Evolutionary conservation across 2,113 vertebrate genomes (phyloP).

Genomic region (Catagonus wagneri): DNA sequence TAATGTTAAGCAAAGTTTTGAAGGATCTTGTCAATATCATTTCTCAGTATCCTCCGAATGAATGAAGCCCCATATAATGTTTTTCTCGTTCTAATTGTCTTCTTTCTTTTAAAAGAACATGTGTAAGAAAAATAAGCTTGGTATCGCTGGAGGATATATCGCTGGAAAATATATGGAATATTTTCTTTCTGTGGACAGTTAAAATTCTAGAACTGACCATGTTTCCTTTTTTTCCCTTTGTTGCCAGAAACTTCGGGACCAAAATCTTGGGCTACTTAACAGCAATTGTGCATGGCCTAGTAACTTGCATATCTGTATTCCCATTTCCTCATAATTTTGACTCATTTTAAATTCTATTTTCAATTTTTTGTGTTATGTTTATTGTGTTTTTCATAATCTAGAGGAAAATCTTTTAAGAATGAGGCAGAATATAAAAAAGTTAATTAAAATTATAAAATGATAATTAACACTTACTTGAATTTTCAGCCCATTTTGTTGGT

Average conservation of each 20-base stretch:
- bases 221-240: constrained; percentile 3
- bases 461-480: background rate
- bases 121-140: too few species aligned
- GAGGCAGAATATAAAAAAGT: background rate
- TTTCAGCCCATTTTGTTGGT: background rate
- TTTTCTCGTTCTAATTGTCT: background rate
- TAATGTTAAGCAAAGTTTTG: background rate
- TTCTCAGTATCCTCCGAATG: constrained; percentile 2
- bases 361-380: background rate
- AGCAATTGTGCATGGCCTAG: background rate
- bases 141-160: background rate
- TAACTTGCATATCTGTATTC: background rate
- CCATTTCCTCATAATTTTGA: background rate
- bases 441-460: background rate
- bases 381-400: constrained; percentile 1
- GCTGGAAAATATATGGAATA: too few species aligned
- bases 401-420: constrained; percentile 14
- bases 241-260: background rate
- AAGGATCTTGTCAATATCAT: background rate
- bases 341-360: constrained; percentile 43
- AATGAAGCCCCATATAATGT: background rate
- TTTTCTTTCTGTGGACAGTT: background rate
- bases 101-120: background rate
- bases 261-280: background rate
- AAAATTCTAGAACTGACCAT: background rate